Percentiles rank a stretch among this genome's conserved stretches.
Evolutionary conservation across 64 coral and sea anemone species (phyloP).

Genomic region (Hydrozoanthus tunicans): DNA sequence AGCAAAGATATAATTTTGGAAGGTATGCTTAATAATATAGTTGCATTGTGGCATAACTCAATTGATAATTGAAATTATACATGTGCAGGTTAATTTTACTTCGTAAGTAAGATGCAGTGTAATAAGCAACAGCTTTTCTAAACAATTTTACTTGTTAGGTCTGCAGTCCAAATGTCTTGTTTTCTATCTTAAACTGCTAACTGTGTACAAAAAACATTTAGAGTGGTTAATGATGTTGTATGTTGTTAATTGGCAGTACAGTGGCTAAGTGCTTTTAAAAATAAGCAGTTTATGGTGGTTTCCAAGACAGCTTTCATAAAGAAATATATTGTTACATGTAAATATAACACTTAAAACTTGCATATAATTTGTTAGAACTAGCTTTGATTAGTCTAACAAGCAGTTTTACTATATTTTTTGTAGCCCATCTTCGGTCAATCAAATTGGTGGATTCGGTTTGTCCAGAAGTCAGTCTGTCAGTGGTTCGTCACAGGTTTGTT

Average conservation of each 20-base stretch:
- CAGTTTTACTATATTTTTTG: background rate
- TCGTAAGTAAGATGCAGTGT: no score
- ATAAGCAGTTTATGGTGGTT: no score
- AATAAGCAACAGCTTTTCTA: no score
- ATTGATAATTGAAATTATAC: background rate
- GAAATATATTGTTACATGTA: background rate
- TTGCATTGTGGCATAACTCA: no score
- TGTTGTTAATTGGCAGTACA: no score
- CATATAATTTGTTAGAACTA: background rate
- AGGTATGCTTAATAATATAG: background rate
- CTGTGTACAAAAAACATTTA: no score
- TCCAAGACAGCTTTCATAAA: background rate
- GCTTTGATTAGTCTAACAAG: background rate
- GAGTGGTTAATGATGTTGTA: no score
- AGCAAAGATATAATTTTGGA: slow-evolving; percentile 65
- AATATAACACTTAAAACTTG: background rate
- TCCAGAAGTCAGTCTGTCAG: slow-evolving; percentile 86
- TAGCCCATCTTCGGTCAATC: slow-evolving; percentile 56
- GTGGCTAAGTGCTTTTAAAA: no score
- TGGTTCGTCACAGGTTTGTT: slow-evolving; percentile 76
- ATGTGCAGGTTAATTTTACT: no score
- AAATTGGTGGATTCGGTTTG: slow-evolving; percentile 72
- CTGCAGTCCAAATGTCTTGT: no score
- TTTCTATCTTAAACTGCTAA: no score
- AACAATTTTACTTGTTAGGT: no score